phyloP scores from a whole-genome alignment of 2,888 invertebrate genomes.

The Lycia hirtaria region DNA sequence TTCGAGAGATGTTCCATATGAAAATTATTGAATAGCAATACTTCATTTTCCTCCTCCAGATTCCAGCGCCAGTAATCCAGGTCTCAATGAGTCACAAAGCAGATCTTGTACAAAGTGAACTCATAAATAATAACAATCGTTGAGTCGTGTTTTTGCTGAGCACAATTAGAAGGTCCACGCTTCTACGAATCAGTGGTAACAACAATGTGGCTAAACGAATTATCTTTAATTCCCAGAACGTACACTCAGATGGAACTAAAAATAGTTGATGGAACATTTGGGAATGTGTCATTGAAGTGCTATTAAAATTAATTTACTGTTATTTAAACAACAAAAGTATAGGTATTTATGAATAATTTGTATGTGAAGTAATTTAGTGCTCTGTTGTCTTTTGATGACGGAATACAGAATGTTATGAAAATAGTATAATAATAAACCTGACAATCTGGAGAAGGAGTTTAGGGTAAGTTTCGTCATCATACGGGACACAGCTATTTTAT shows the following conservation, averaged over 20 bases:
- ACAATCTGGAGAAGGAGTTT: too few relatives aligned
- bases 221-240: conserved; percentile 54
- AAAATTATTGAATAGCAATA: not conserved
- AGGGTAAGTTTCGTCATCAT: too few relatives aligned
- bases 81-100: conserved; percentile 64
- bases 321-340: too few relatives aligned
- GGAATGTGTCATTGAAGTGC: conserved; percentile 22
- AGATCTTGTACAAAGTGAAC: conserved; percentile 66
- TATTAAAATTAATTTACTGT: too few relatives aligned
- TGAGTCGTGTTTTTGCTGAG: conserved; percentile 71
- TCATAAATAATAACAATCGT: conserved; percentile 67
- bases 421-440: too few relatives aligned
- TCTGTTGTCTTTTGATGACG: too few relatives aligned
- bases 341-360: too few relatives aligned
- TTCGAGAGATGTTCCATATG: too few relatives aligned
- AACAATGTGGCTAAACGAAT: conserved; percentile 54
- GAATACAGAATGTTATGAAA: too few relatives aligned
- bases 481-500: too few relatives aligned
- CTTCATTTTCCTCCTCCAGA: conserved; percentile 24
- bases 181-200: conserved; percentile 55
- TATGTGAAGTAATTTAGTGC: too few relatives aligned
- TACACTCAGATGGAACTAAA: conserved; percentile 44
- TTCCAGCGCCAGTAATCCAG: conserved; percentile 16
- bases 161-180: conserved; percentile 64
- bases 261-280: conserved; percentile 43